Base-by-base conservation (phyloP, 2,113 vertebrate genomes). In the Pagrus major region DNA sequence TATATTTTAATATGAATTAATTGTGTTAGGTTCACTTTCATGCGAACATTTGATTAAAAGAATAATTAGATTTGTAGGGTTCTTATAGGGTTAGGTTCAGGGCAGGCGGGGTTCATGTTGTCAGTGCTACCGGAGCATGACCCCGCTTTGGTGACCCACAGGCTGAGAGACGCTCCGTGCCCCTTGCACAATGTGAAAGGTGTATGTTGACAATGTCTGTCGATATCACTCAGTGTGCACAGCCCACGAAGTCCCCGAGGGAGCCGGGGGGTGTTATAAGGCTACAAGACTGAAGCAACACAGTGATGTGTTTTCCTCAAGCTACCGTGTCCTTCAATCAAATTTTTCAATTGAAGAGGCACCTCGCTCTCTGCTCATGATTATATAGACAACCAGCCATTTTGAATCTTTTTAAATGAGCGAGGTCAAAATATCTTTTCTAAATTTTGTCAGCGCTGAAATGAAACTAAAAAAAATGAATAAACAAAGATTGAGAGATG, bases 151-250 rank as follows among this genome's bases (percentile, higher is more conserved):
- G 41, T 65, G 61, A 77, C 15, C 72, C 20, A 69, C 16, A 42
- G 23, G 58, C 23, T 47, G 58, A 51, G 29, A 66, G 49, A 51
- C 70, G 72, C 77, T 66, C 18, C 27, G 21, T 60, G 60, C 56
- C 67, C 49, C 79, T 72, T 71, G 65, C 69, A 85, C 79, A 70
- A 64, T 69, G 56, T 64, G 44, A 76, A 85, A 76, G 47, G 76
- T 79, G 78, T 46, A 66, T 59, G 67, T 80, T 83, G 79, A 68
- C 75, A 82, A 61, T 44, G 52, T 56, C 27, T 51, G 59, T 78
- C 86, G 67, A 76, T 76, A 81, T 59, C 60, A 27, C 27, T 83
- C 33, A 70, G 63, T 41, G 68, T 68, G 73, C 68, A 63, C n/a
- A 23, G 15, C 60, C 51, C 61, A 46, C 64, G 55, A 23, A 16